Conservation (phyloP, 2,797 vertebrate species). For the Sebastes ruberrimus region DNA sequence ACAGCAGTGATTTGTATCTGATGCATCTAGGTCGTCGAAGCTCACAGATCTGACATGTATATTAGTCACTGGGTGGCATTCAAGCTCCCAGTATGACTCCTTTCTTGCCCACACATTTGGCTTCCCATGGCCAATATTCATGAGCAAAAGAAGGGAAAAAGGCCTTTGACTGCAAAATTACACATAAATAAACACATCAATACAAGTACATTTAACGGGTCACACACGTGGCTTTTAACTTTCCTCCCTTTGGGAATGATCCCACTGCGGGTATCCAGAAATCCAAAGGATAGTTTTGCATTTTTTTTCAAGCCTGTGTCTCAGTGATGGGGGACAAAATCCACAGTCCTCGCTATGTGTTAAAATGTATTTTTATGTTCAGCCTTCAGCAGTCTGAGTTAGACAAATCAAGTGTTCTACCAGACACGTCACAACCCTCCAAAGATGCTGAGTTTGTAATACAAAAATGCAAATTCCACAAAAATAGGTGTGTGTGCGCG, state of each 20-base stretch:
- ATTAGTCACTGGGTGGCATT: constrained; percentile 34
- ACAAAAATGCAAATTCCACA: no score
- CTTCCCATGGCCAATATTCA: background rate
- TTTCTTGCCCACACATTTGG: constrained; percentile 18
- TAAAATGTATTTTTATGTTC: no score
- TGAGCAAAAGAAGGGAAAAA: background rate
- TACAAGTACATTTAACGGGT: background rate
- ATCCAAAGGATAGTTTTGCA: background rate
- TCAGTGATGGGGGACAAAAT: no score
- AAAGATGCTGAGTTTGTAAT: no score
- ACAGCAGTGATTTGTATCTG: background rate
- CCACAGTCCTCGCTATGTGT: no score
- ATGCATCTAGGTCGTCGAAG: background rate
- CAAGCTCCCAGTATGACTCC: constrained; percentile 19
- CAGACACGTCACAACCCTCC: no score
- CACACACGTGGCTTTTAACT: background rate
- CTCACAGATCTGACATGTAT: constrained; percentile 11
- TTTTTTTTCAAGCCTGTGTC: background rate
- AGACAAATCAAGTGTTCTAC: no score
- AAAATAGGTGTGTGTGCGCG: no score
- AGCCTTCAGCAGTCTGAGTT: no score
- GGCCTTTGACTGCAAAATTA: background rate
- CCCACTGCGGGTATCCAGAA: background rate
- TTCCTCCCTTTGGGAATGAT: background rate
- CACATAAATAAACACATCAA: background rate